phyloP scores from a whole-genome alignment of 2,797 vertebrate species.

The Selene dorsalis region DNA sequence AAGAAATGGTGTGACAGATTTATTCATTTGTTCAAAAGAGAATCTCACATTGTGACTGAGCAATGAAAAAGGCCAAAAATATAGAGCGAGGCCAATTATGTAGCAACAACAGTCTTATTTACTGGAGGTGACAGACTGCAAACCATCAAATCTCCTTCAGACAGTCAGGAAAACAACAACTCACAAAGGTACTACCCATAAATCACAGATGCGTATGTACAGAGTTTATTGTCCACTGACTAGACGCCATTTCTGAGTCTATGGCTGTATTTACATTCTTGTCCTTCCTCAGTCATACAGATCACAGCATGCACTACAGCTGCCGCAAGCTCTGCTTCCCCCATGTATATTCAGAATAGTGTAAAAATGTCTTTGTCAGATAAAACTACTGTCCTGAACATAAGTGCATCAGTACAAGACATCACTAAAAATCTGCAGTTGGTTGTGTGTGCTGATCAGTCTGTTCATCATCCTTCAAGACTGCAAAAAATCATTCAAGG shows the following conservation, averaged over 20 bases:
- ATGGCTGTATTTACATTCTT: neutral
- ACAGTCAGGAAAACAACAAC: neutral
- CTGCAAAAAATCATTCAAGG: neutral
- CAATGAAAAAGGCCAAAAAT: slow-evolving; percentile 6
- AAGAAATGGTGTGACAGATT: neutral
- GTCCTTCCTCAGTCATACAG: neutral
- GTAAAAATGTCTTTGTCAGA: slow-evolving; percentile 5
- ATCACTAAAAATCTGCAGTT: neutral
- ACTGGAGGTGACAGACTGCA: neutral
- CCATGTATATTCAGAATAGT: neutral
- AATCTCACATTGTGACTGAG: neutral
- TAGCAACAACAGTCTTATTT: neutral
- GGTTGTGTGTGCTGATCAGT: neutral
- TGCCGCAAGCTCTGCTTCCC: neutral
- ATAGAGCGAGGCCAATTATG: neutral
- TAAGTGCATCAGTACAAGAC: neutral
- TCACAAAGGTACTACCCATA: neutral
- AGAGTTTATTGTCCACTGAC: neutral
- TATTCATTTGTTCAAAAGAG: neutral
- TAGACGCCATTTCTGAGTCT: too few relatives aligned
- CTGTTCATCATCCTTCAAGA: slow-evolving; percentile 2
- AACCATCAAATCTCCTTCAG: neutral
- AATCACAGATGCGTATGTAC: neutral
- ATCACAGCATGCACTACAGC: neutral
- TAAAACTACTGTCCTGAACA: neutral